phyloP scores from a whole-genome alignment of 1,140 invertebrate species.

The Choristoneura fumiferana region DNA sequence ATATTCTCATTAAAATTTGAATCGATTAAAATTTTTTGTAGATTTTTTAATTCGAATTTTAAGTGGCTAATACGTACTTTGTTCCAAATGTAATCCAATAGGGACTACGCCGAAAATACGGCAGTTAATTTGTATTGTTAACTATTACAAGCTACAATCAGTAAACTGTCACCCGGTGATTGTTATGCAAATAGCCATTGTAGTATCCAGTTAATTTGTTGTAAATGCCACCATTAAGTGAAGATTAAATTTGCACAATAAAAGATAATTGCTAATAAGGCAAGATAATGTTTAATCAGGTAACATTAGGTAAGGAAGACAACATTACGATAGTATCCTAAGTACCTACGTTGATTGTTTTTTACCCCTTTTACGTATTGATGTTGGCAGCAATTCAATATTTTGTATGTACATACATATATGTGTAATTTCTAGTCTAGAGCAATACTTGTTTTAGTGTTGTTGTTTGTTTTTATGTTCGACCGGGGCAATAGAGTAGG shows the following conservation, averaged over 20 bases:
- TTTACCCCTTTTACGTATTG: too few relatives aligned
- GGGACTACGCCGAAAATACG: slow-evolving; percentile 21
- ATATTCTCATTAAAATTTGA: too few relatives aligned
- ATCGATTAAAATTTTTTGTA: too few relatives aligned
- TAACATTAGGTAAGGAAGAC: slow-evolving; percentile 29
- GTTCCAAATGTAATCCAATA: slow-evolving; percentile 25
- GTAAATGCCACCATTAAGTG: slow-evolving; percentile 39
- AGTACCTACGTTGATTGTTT: slow-evolving; percentile 22
- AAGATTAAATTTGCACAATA: slow-evolving; percentile 17
- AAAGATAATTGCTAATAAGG: slow-evolving; percentile 1
- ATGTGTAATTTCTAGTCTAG: too few relatives aligned
- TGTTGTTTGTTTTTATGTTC: too few relatives aligned
- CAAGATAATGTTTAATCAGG: slow-evolving; percentile 24
- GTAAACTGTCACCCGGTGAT: slow-evolving; percentile 34
- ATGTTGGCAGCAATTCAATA: too few relatives aligned
- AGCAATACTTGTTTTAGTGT: too few relatives aligned
- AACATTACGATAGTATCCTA: slow-evolving; percentile 13
- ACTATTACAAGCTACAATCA: slow-evolving; percentile 37
- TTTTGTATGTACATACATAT: too few relatives aligned
- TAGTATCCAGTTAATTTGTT: slow-evolving; percentile 38
- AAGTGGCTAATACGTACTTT: too few relatives aligned
- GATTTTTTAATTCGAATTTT: too few relatives aligned
- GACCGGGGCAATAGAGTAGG: too few relatives aligned
- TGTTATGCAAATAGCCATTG: slow-evolving; percentile 45
- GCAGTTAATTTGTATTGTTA: slow-evolving; percentile 35